phyloP scores from a whole-genome alignment of 2,113 vertebrate species.

The Balaeniceps rex region DNA sequence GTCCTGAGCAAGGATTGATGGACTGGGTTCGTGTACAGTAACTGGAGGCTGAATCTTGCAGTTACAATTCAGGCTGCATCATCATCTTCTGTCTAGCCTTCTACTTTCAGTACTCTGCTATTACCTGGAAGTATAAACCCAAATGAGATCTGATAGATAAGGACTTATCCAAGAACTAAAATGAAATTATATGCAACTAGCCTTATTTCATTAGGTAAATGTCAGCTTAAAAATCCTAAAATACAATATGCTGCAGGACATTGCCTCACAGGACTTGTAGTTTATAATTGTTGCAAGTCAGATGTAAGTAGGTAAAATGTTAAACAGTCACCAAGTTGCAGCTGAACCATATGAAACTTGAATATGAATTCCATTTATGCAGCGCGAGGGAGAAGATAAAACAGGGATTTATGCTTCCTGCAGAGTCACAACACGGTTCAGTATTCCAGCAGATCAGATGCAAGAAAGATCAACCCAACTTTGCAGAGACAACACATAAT shows the following conservation, averaged over 20 bases:
- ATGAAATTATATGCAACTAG: neutral
- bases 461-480: neutral
- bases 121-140: neutral
- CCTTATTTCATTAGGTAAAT: neutral
- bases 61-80: neutral
- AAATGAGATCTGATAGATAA: neutral
- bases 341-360: neutral
- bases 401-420: neutral
- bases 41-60: neutral
- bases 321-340: neutral
- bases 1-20: neutral
- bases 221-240: neutral
- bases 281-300: neutral
- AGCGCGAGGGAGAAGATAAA: neutral
- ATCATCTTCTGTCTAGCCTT: neutral
- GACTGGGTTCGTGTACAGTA: neutral
- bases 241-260: neutral
- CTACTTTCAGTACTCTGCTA: neutral
- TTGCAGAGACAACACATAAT: neutral
- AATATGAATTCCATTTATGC: neutral
- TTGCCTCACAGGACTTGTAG: neutral
- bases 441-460: neutral
- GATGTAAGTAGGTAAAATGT: neutral
- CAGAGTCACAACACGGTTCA: neutral
- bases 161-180: neutral